Conservation (phyloP, 2,797 vertebrate species). For the Ficedula albicollis region DNA sequence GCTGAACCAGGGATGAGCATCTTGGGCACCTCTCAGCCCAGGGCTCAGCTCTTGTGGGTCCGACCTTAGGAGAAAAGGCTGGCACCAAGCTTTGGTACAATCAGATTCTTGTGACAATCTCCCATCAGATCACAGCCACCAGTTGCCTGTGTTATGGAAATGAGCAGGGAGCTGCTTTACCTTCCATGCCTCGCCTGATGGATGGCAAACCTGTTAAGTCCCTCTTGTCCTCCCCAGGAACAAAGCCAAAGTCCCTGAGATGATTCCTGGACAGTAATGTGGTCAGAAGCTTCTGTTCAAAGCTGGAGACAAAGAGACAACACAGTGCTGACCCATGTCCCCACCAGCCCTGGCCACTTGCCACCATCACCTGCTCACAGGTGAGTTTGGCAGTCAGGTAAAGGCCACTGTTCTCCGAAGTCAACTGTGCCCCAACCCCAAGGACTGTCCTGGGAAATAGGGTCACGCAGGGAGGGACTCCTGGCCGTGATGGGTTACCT, state of each 20-base stretch:
- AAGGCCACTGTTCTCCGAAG: neutral
- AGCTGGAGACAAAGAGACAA: neutral
- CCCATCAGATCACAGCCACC: rapidly evolving
- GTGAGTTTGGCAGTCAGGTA: neutral
- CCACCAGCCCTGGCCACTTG: neutral
- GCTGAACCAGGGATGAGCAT: neutral
- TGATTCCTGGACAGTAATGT: too few species aligned
- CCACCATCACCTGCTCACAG: neutral
- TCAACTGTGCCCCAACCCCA: neutral
- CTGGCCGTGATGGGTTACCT: neutral
- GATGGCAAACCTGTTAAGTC: neutral
- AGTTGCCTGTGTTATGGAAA: neutral
- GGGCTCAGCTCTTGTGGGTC: neutral
- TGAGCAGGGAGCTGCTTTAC: neutral
- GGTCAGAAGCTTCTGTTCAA: neutral
- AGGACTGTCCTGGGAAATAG: neutral
- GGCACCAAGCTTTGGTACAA: neutral
- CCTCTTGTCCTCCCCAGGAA: neutral
- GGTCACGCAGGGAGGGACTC: neutral
- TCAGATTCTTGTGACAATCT: neutral
- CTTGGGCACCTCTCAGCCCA: neutral
- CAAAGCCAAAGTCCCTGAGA: too few species aligned
- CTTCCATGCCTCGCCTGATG: rapidly evolving
- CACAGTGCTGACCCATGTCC: rapidly evolving
- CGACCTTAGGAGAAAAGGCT: neutral